Evolutionary conservation across 2,888 invertebrate species (phyloP).

Genomic region (Mycalesis mineus): DNA sequence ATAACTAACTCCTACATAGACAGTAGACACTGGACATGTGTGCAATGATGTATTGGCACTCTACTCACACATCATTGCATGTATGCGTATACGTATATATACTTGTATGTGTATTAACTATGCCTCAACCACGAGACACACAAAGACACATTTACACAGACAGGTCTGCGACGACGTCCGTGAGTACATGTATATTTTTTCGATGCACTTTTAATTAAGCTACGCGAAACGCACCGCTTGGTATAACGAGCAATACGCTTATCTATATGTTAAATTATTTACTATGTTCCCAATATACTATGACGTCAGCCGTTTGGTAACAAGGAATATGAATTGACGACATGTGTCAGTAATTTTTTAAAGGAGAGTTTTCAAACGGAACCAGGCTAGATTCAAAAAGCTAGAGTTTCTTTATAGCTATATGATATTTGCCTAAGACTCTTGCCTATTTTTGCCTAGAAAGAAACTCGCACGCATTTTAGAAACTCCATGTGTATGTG

Average conservation of each 20-base stretch:
- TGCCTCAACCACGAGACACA: slow-evolving; percentile 58
- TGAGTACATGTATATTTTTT: slow-evolving; percentile 54
- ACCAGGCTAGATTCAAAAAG: too few species aligned
- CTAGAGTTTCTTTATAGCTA: too few species aligned
- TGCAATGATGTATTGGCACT: neutral
- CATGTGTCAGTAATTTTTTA: too few species aligned
- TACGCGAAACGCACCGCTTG: slow-evolving; percentile 16
- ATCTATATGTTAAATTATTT: neutral
- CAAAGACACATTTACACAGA: slow-evolving; percentile 43
- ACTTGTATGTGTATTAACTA: neutral
- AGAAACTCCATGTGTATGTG: too few species aligned
- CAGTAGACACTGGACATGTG: too few species aligned
- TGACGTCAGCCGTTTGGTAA: neutral
- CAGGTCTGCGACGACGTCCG: slow-evolving; percentile 53
- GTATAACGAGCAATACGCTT: slow-evolving; percentile 8
- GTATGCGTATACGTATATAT: neutral
- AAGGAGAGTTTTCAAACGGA: too few species aligned
- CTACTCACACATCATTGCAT: neutral
- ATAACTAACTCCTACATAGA: neutral
- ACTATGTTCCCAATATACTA: neutral
- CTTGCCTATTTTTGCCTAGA: too few species aligned
- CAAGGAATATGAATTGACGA: too few species aligned
- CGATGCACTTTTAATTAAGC: slow-evolving; percentile 22
- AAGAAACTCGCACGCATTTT: too few species aligned
- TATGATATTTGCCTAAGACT: too few species aligned